Conservation (phyloP, 2,113 vertebrate genomes). For the Lipotes vexillifer region DNA sequence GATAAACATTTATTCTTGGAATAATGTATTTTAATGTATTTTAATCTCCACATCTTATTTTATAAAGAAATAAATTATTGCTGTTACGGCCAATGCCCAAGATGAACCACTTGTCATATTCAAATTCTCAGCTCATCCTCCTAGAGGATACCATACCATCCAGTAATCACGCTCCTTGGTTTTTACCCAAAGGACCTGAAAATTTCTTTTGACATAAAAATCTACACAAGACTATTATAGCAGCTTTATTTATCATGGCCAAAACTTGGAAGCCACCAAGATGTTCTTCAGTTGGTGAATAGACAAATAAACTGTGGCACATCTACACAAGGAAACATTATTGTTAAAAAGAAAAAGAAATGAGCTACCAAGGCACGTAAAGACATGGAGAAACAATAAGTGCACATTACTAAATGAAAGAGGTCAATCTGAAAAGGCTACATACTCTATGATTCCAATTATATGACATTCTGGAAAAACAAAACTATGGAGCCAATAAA, state of each 20-base stretch:
- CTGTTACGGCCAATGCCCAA: rapidly evolving
- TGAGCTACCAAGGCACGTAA: neutral
- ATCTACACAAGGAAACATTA: neutral
- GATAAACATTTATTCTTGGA: neutral
- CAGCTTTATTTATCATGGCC: neutral
- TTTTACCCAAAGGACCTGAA: neutral
- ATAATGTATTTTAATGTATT: neutral
- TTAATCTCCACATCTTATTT: neutral
- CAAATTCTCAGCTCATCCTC: neutral
- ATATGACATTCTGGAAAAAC: neutral
- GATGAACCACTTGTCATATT: neutral
- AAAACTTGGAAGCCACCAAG: neutral
- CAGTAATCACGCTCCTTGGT: neutral
- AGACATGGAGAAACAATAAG: neutral
- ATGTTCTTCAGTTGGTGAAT: neutral
- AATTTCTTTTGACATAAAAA: neutral
- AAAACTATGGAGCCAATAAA: neutral
- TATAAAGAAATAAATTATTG: neutral
- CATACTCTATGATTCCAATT: neutral
- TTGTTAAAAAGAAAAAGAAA: neutral
- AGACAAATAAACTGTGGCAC: neutral
- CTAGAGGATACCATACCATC: neutral
- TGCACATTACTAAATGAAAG: neutral
- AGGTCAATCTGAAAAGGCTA: neutral
- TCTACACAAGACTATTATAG: neutral